Evolutionary conservation across 35 echinoderm and acorn worm genomes (phyloP).

Genomic region (Heliocidaris erythrogramma): DNA sequence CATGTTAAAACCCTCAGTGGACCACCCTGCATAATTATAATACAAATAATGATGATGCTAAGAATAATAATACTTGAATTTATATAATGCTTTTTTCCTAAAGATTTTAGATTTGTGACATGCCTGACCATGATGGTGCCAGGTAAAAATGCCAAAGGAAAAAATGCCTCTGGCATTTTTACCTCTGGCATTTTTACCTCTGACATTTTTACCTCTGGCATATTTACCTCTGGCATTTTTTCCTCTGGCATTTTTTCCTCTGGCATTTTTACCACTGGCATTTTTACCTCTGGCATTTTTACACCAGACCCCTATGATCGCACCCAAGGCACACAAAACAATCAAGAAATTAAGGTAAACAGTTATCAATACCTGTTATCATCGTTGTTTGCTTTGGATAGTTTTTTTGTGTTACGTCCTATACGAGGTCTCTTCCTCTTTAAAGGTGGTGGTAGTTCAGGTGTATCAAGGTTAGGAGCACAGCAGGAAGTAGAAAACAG

Average conservation of each 20-base stretch:
- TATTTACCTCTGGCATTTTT: too few relatives aligned
- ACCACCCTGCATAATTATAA: background rate
- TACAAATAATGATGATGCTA: background rate
- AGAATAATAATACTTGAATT: too few relatives aligned
- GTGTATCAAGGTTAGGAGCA: background rate
- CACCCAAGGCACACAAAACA: too few relatives aligned
- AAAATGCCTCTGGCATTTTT: too few relatives aligned
- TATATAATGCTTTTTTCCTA: background rate
- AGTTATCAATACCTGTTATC: slow-evolving; percentile 35
- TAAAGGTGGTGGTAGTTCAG: background rate
- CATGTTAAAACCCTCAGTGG: background rate
- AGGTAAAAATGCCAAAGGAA: too few relatives aligned
- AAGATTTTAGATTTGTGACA: background rate
- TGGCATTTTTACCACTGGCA: too few relatives aligned
- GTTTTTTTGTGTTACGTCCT: background rate
- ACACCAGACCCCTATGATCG: background rate
- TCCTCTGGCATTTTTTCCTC: too few relatives aligned
- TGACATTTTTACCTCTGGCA: too few relatives aligned
- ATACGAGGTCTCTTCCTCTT: background rate
- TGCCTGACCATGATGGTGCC: too few relatives aligned
- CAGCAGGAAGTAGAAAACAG: background rate
- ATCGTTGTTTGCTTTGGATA: background rate
- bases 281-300: too few relatives aligned
- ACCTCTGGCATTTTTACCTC: too few relatives aligned
- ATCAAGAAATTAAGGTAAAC: too few relatives aligned